These are phyloP conservation scores for Scaptomyza flava DNA, from an alignment of 2,888 invertebrate genomes.

Conservation along the genomic window DNA sequence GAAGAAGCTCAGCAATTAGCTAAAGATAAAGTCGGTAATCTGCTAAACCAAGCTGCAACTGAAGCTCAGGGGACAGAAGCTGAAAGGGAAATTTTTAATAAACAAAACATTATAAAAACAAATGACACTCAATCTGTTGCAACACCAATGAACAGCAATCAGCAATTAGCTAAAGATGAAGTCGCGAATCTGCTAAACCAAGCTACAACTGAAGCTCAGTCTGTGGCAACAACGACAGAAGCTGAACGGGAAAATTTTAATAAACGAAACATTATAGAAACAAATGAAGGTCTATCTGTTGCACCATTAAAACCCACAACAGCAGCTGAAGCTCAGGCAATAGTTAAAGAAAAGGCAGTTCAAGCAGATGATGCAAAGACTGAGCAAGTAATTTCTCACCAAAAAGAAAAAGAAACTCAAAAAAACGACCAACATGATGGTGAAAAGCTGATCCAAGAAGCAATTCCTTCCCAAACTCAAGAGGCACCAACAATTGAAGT, in stretches of 20 bases:
- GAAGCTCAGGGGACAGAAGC: background rate
- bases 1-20: background rate
- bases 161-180: background rate
- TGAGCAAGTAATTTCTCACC: too few relatives aligned
- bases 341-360: background rate
- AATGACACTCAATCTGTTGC: background rate
- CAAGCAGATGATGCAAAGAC: background rate
- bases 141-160: background rate
- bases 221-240: background rate
- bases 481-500: too few relatives aligned
- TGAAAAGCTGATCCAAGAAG: background rate
- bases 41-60: too few relatives aligned
- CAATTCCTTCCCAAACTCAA: background rate
- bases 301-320: background rate
- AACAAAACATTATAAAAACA: background rate
- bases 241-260: background rate
- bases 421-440: too few relatives aligned
- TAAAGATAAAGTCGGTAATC: too few relatives aligned
- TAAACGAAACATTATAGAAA: background rate
- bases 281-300: background rate
- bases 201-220: background rate
- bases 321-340: background rate
- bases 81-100: background rate
- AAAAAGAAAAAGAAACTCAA: background rate
- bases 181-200: background rate